These are phyloP conservation scores for Caenorhabditis brenneri DNA, from an alignment of 1,140 invertebrate genomes.

Conservation along the genomic window DNA sequence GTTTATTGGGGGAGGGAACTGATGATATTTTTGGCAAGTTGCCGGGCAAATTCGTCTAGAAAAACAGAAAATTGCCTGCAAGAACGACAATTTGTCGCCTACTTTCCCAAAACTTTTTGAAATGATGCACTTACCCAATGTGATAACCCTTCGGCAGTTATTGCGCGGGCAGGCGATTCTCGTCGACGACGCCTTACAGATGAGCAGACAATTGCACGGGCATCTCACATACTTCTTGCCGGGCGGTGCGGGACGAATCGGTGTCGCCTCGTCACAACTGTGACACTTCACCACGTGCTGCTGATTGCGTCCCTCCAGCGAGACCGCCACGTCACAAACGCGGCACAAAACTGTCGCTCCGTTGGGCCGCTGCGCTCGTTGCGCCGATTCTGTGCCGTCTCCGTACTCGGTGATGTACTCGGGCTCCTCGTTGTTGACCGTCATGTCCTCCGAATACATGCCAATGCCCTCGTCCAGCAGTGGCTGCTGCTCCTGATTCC, in stretches of 20 bases:
- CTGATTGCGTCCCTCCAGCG: constrained; percentile 88
- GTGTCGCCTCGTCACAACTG: constrained; percentile 95
- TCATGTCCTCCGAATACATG: constrained; percentile 29
- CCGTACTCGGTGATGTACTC: constrained; percentile 24
- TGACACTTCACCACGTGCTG: constrained; percentile 96
- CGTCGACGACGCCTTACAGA: constrained; percentile 93
- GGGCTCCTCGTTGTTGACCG: background rate
- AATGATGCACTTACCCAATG: constrained; percentile 81
- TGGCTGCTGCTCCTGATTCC: background rate
- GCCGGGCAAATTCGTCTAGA: too few species aligned
- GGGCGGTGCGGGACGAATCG: constrained; percentile 93
- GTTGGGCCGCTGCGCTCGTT: background rate
- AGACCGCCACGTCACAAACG: constrained; percentile 93
- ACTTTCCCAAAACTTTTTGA: too few species aligned
- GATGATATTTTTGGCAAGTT: background rate
- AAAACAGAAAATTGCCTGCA: too few species aligned
- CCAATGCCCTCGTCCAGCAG: constrained; percentile 23
- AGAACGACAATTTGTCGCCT: too few species aligned
- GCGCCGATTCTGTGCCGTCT: background rate
- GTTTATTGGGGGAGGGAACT: background rate
- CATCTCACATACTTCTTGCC: constrained; percentile 99
- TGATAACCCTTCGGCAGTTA: constrained; percentile 90
- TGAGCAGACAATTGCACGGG: constrained; percentile 95
- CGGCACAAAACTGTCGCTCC: constrained; percentile 87
- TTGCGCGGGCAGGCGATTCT: constrained; percentile 93